Conservation (phyloP, 2,797 vertebrate genomes). For the Typhlichthys eigenmanni region DNA sequence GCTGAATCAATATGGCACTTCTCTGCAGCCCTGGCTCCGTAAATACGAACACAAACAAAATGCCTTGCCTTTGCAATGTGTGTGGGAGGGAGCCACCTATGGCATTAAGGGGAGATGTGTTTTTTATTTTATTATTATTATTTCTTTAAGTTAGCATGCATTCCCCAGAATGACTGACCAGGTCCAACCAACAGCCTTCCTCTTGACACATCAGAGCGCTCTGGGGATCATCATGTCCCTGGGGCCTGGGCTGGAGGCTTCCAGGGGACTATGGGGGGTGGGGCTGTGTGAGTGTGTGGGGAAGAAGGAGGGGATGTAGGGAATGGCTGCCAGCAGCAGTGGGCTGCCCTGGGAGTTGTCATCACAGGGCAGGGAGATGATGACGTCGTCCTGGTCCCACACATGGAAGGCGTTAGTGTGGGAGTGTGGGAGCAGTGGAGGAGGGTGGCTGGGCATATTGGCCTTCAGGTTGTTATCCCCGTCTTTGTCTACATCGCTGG, state of each 20-base stretch:
- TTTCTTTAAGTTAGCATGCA: no score
- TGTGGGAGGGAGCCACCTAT: no score
- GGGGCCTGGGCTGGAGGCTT: slow-evolving; percentile 41
- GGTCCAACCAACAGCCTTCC: neutral
- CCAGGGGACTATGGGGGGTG: slow-evolving; percentile 36
- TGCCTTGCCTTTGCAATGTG: no score
- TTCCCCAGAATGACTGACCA: neutral
- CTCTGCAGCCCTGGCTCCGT: no score
- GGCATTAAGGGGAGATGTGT: no score
- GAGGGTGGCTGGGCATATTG: slow-evolving; percentile 43
- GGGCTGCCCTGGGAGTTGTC: slow-evolving; percentile 68
- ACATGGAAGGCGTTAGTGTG: slow-evolving; percentile 78
- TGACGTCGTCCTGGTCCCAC: slow-evolving; percentile 78
- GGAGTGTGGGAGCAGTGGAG: slow-evolving; percentile 54
- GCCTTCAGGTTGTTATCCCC: slow-evolving; percentile 42
- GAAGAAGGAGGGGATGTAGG: slow-evolving; percentile 79
- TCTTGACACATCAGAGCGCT: slow-evolving; percentile 45
- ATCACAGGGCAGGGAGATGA: slow-evolving; percentile 63
- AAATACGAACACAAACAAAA: no score
- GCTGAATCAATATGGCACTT: no score
- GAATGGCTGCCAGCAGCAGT: slow-evolving; percentile 66
- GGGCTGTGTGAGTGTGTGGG: slow-evolving; percentile 59
- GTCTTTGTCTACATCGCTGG: slow-evolving; percentile 62
- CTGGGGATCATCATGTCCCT: slow-evolving; percentile 21
- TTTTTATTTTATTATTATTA: no score